Conservation (phyloP, 2,113 vertebrate species). For the Rhabdornis inornatus region DNA sequence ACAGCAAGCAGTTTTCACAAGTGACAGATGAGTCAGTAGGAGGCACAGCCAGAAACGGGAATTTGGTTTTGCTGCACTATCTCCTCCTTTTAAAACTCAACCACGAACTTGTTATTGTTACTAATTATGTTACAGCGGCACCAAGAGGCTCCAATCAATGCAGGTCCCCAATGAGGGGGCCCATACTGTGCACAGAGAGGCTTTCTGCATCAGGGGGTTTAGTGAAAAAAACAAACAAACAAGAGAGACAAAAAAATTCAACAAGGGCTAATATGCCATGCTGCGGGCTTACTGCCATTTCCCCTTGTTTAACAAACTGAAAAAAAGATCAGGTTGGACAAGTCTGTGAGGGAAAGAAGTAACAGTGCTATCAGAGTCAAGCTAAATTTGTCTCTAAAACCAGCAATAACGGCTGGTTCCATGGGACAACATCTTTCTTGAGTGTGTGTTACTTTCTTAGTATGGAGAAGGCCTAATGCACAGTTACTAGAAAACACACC, state of each 20-base stretch:
- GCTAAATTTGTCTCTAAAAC: not conserved
- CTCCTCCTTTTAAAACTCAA: not conserved
- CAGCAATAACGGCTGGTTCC: not conserved
- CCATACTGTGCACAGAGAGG: not conserved
- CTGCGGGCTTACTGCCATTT: not conserved
- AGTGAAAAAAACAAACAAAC: not conserved
- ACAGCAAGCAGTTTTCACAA: constrained; percentile 31
- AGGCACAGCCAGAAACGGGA: not conserved
- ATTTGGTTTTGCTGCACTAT: not conserved
- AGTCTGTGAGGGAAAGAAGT: not conserved
- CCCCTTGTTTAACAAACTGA: not conserved
- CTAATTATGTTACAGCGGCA: not conserved
- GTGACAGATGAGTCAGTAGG: not conserved
- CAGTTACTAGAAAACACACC: not conserved
- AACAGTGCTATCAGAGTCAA: not conserved
- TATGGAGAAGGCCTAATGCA: not conserved
- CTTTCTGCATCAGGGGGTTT: not conserved
- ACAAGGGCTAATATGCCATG: not conserved
- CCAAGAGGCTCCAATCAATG: not conserved
- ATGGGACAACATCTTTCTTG: not conserved
- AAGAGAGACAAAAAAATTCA: not conserved
- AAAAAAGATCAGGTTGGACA: not conserved
- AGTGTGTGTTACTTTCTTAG: not conserved
- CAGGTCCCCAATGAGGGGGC: not conserved
- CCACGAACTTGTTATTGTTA: not conserved